Evolutionary conservation across 2,113 vertebrate genomes (phyloP), one percentile per base, ranked within the genome.

Genomic region (Caracal caracal): DNA sequence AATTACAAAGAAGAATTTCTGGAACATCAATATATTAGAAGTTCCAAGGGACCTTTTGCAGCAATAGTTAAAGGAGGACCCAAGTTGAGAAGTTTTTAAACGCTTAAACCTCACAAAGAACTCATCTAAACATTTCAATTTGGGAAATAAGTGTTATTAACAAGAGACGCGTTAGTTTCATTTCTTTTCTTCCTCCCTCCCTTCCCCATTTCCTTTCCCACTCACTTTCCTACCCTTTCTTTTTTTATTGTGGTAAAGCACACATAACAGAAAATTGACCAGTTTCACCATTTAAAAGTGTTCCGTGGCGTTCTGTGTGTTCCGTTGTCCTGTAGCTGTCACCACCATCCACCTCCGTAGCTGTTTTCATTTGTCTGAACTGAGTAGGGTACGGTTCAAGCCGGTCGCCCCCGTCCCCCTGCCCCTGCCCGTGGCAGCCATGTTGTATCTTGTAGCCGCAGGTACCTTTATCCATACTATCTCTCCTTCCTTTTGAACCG

Each of bases 381-480:
- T 17, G 73, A 35, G 35, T 66, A 26, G 33, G 47, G 47, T 19
- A n/a, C 10, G 20, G 1, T 37, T 4, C 8, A 22, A 61, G 37
- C 19, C 49, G 0, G 2, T 6, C 30, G 1, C 22, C n/a, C 12
- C 37, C 3, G 2, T 3, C 7, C 3, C 68, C 20, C 20, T 2
- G n/a, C 19, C 59, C 9, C 33, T 26, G 33, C 33, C n/a, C 51
- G 20, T 19, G 26, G 35, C 40, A 28, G 3, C 16, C 10, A 5
- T 15, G 2, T 51, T 43, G 17, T 35, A 0, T 84, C 22, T 61
- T 0, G 13, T 76, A 19, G 30, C 70, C 12, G 26, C 35, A 1
- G 30, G n/a, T n/a, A 22, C 35, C 53, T 56, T 20, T 79, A 1
- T 20, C 65, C 30, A 0, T 84, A 5, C 10, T 66, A 30, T 47